These are phyloP conservation scores for Cremastobaeus sp. DNA, from an alignment of 2,888 invertebrate species.

Conservation along the genomic window DNA sequence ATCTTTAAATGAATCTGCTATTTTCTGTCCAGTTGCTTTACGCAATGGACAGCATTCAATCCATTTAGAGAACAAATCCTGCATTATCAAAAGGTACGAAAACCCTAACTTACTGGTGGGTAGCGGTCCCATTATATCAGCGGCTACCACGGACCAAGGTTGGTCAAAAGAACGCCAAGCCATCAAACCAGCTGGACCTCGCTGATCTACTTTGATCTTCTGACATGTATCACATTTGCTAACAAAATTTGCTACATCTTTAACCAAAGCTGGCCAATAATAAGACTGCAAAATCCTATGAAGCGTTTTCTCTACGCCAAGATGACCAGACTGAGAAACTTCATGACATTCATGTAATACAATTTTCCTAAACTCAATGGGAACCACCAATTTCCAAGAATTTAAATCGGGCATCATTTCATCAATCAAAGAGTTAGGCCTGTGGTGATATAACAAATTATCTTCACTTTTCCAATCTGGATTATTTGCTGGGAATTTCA, in stretches of 20 bases:
- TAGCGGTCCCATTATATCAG: background rate
- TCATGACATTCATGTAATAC: slow-evolving; percentile 1
- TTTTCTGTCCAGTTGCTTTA: slow-evolving; percentile 28
- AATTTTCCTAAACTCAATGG: background rate
- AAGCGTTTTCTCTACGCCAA: background rate
- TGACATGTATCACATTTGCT: too few relatives aligned
- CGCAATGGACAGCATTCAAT: slow-evolving; percentile 29
- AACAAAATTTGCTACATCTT: too few relatives aligned
- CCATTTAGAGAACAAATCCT: slow-evolving; percentile 45
- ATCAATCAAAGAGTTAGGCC: background rate
- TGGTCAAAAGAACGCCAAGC: slow-evolving; percentile 23
- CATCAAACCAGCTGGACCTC: background rate
- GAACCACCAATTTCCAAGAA: slow-evolving; percentile 21
- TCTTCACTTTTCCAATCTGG: background rate
- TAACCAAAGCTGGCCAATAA: too few relatives aligned
- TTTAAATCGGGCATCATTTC: background rate
- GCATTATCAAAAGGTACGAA: slow-evolving; percentile 1
- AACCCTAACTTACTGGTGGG: background rate
- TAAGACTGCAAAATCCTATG: slow-evolving; percentile 1
- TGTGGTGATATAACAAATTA: too few relatives aligned
- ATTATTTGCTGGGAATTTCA: too few relatives aligned
- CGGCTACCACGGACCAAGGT: too few relatives aligned
- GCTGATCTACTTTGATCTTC: too few relatives aligned
- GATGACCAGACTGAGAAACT: slow-evolving; percentile 5
- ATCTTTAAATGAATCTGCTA: slow-evolving; percentile 42